Evolutionary conservation across 2,797 vertebrate genomes (phyloP).

Genomic region (Todus mexicanus): DNA sequence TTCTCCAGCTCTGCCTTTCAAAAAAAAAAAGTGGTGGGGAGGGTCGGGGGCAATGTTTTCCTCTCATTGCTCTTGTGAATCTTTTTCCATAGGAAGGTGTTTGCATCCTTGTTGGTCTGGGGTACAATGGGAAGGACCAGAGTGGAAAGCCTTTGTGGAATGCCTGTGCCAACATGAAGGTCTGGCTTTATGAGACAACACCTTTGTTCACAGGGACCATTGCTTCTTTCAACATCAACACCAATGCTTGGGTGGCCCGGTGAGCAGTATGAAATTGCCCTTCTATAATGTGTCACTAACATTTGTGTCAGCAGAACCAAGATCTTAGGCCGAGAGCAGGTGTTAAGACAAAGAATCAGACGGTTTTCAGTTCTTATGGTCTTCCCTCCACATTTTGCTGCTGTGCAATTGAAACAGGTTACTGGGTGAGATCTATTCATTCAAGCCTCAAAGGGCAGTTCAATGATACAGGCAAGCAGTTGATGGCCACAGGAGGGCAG

Average conservation of each 20-base stretch:
- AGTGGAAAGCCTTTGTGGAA: conserved; percentile 83
- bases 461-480: background rate
- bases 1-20: background rate
- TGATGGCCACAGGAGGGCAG: background rate
- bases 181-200: conserved; percentile 94
- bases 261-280: conserved; percentile 63
- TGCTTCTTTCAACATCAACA: conserved; percentile 95
- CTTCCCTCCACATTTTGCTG: background rate
- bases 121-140: conserved; percentile 83
- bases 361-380: background rate
- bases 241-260: conserved; percentile 95
- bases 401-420: background rate
- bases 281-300: background rate
- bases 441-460: background rate
- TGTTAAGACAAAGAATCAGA: background rate
- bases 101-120: conserved; percentile 90
- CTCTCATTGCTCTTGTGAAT: background rate
- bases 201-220: conserved; percentile 94
- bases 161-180: conserved; percentile 94
- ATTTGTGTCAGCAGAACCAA: background rate
- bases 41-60: background rate
- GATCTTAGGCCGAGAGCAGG: background rate
- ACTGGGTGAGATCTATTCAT: background rate
- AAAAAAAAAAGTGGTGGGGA: background rate
- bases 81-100: conserved; percentile 86